Percentiles rank a stretch among this genome's conserved stretches.
Evolutionary conservation across 2,113 vertebrate genomes (phyloP).

Genomic region (Hippocampus abdominalis): DNA sequence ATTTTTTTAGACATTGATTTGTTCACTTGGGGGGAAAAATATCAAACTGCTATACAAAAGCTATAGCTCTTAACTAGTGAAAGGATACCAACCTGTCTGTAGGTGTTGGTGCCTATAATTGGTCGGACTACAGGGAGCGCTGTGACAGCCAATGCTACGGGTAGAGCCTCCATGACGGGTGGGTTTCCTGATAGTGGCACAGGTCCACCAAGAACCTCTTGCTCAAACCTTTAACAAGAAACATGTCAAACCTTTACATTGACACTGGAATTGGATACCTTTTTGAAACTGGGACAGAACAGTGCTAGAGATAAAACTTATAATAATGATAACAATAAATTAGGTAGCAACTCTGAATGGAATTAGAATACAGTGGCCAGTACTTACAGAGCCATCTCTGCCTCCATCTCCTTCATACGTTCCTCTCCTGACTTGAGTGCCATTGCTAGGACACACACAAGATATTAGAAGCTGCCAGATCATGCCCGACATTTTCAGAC

Average conservation of each 20-base stretch:
- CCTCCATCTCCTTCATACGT: constrained; percentile 91
- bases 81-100: constrained; percentile 76
- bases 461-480: not conserved
- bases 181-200: constrained; percentile 71
- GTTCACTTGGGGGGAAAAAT: too few relatives aligned
- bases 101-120: constrained; percentile 90
- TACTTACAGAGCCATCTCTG: constrained; percentile 93
- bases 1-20: too few relatives aligned
- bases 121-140: constrained; percentile 75
- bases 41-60: not conserved
- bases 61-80: not conserved
- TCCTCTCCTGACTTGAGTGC: constrained; percentile 83
- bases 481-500: not conserved
- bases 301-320: too few relatives aligned
- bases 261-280: not conserved
- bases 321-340: too few relatives aligned
- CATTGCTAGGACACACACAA: constrained; percentile 56
- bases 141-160: constrained; percentile 73
- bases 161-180: constrained; percentile 69
- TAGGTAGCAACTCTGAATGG: too few relatives aligned
- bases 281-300: too few relatives aligned
- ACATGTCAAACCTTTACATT: not conserved
- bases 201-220: constrained; percentile 86
- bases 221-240: constrained; percentile 75
- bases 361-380: not conserved